These are phyloP conservation scores for Pectinophora gossypiella DNA, from an alignment of 1,140 invertebrate species.

Conservation along the genomic window DNA sequence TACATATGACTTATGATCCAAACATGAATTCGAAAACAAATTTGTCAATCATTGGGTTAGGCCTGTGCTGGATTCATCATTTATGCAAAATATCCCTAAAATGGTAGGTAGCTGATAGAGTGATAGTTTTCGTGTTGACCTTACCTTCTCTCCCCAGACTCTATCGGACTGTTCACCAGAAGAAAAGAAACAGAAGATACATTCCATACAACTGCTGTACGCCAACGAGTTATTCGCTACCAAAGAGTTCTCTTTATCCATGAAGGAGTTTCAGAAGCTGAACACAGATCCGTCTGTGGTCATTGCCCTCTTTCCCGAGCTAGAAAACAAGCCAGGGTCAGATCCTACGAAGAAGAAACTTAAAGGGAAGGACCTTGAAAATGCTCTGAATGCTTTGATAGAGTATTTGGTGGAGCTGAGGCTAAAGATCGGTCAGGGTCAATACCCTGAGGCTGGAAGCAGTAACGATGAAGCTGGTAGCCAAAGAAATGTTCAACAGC, in stretches of 20 bases:
- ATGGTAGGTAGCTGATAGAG: too few relatives aligned
- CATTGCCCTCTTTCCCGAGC: constrained; percentile 93
- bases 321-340: constrained; percentile 79
- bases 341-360: constrained; percentile 73
- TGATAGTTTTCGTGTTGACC: too few relatives aligned
- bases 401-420: constrained; percentile 90
- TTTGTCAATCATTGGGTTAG: too few relatives aligned
- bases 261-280: constrained; percentile 92
- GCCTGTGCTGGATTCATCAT: too few relatives aligned
- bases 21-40: too few relatives aligned
- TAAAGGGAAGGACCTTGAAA: constrained; percentile 90
- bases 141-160: constrained; percentile 75
- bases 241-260: constrained; percentile 91
- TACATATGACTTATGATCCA: too few relatives aligned
- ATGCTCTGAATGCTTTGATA: constrained; percentile 91
- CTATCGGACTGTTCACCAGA: constrained; percentile 88
- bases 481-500: constrained; percentile 75
- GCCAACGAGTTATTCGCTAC: constrained; percentile 94
- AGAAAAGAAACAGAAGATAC: constrained; percentile 87
- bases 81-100: too few relatives aligned
- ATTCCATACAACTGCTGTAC: constrained; percentile 92
- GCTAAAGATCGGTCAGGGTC: constrained; percentile 56
- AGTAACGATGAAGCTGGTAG: constrained; percentile 47
- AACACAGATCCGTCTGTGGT: constrained; percentile 96
- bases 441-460: constrained; percentile 29